Conservation (phyloP, 2,797 vertebrate genomes). For the Chelmon rostratus region DNA sequence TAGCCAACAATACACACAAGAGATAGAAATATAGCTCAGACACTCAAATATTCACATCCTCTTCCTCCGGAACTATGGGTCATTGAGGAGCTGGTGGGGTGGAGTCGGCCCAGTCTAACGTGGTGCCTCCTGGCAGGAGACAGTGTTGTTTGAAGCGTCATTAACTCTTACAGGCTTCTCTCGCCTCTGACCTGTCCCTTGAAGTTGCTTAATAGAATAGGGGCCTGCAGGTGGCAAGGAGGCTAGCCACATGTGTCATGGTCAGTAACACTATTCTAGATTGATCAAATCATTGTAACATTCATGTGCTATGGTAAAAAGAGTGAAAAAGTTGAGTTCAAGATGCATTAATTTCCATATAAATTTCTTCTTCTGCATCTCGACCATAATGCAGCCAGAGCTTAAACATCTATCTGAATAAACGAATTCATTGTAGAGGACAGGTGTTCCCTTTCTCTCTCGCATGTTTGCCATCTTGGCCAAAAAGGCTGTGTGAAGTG, state of each 20-base stretch:
- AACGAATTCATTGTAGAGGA: background rate
- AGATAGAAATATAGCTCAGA: slow-evolving; percentile 12
- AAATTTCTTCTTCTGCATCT: background rate
- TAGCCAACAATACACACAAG: slow-evolving; percentile 37
- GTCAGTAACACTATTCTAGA: background rate
- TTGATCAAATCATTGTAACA: background rate
- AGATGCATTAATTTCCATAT: slow-evolving; percentile 10
- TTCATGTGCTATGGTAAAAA: background rate
- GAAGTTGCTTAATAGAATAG: slow-evolving; percentile 57
- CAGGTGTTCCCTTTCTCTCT: slow-evolving; percentile 18
- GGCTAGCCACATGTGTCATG: slow-evolving; percentile 5
- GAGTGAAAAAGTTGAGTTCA: background rate
- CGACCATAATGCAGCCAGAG: background rate
- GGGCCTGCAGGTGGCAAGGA: slow-evolving; percentile 11
- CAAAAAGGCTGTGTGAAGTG: background rate
- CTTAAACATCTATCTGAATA: background rate
- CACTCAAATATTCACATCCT: slow-evolving; percentile 19
- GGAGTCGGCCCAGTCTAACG: slow-evolving; percentile 55
- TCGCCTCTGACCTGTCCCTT: slow-evolving; percentile 64
- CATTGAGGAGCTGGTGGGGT: slow-evolving; percentile 45
- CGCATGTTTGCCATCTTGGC: background rate
- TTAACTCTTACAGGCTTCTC: slow-evolving; percentile 71
- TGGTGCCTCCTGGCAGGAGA: slow-evolving; percentile 68
- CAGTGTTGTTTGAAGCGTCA: slow-evolving; percentile 75
- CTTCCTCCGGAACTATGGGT: slow-evolving; percentile 24